Base-by-base conservation (phyloP, 2,797 vertebrate genomes). In the Sebastiscus albofasciatus region DNA sequence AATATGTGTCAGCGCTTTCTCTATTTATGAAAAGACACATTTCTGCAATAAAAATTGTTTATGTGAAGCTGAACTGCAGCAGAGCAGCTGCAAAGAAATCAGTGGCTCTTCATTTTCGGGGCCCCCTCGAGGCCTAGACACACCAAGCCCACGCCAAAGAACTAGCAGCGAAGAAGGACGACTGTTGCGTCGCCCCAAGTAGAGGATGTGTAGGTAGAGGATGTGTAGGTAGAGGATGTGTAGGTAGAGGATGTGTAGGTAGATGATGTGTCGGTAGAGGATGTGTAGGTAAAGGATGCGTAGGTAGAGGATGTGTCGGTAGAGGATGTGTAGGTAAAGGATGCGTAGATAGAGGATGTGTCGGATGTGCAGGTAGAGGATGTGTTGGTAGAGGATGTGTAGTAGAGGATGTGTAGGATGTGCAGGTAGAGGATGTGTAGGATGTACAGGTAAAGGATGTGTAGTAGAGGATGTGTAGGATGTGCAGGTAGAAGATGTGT, bases 301-400 rank as follows among this genome's bases (percentile, higher is more conserved):
- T 0, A 46, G 52, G 70, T 67, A 36, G 42, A 64, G 68, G 66
- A 64, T 18, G 46, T 77, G 87, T 42, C 75, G 6, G 69, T 66
- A 34, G 33, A 64, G 59, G 65, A 67, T 18, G 54, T 79, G 87
- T 49, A 78, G 80, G 80, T 52, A 31, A 60, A 72, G 34, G 34
- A 33, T 11, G 34, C 12, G 11, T 36, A 77, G 80, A 78, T 55
- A 31, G 64, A 72, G 34, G 34, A 12, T 12, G 36, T 11, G 36
- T 36, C 58, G 67, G 65, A 65, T 18, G 55, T 36, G 34, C 1
- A 36, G 29, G 36, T 39, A 36, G 34, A 64, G 68, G 66, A 67
- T 18, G 55, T 71, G 87, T 42, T 73, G 79, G 66, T 66, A 34
- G n/a, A 64, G 68, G 65, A 67, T 18, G 54, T 77, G 87, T 27